Percentiles rank a stretch among this genome's conserved stretches.
These are phyloP conservation scores for Brachypteracias leptosomus DNA, from an alignment of 2,113 vertebrate species.

Conservation along the genomic window DNA sequence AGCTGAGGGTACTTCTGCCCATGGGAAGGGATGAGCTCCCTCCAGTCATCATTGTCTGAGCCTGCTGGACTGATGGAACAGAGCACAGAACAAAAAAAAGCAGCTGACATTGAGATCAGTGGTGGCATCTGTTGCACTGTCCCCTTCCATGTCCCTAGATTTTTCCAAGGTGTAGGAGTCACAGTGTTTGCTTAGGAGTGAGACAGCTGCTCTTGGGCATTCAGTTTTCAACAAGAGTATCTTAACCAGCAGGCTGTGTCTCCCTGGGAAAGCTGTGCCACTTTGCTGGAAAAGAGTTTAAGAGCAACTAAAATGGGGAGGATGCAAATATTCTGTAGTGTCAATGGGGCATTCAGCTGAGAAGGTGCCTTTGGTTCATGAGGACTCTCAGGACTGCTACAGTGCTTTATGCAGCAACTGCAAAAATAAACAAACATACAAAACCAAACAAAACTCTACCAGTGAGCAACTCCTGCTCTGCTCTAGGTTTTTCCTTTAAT, in stretches of 20 bases:
- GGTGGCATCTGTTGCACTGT: background rate
- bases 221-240: background rate
- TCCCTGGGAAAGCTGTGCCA: background rate
- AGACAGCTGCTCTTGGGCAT: fast-evolving
- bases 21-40: background rate
- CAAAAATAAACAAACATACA: background rate
- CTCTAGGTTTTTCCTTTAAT: background rate
- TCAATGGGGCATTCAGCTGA: background rate
- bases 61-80: background rate
- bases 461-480: background rate
- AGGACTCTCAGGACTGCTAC: background rate
- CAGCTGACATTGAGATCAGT: background rate
- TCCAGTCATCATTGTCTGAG: background rate
- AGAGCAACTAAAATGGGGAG: background rate
- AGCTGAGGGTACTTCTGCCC: background rate
- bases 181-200: background rate
- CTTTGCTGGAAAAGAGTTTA: background rate
- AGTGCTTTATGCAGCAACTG: background rate
- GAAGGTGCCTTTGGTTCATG: background rate
- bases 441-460: background rate
- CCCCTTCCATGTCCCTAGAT: background rate
- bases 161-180: background rate
- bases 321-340: background rate
- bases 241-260: background rate
- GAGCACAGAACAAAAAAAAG: background rate